Percentiles rank a stretch among this genome's conserved stretches.
phyloP scores from a whole-genome alignment of 2,797 vertebrate species.

The Morus bassanus region DNA sequence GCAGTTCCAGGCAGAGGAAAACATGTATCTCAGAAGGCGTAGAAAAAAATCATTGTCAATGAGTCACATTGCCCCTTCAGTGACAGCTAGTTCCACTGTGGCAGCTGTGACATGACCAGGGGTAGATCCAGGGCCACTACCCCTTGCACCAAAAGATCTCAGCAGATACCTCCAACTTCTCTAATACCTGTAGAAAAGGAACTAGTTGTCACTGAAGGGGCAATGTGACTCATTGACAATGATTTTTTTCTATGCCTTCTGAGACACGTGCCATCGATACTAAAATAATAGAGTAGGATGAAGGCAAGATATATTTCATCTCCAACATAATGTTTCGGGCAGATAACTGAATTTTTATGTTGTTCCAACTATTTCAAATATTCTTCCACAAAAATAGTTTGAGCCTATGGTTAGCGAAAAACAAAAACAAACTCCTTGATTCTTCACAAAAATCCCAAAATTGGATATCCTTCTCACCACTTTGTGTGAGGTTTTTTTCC shows the following conservation, averaged over 20 bases:
- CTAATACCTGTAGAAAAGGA: not conserved
- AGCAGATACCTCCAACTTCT: not conserved
- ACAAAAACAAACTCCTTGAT: not conserved
- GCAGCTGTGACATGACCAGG: fast-evolving
- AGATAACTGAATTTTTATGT: not conserved
- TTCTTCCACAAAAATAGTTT: not conserved
- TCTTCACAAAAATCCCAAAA: not conserved
- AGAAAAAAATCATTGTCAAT: no score
- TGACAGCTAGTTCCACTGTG: no score
- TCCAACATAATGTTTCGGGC: not conserved
- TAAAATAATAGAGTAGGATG: not conserved
- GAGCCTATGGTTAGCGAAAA: not conserved
- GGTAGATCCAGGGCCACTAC: not conserved
- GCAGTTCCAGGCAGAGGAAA: not conserved
- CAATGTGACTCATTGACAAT: not conserved
- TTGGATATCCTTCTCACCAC: not conserved
- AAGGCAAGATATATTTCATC: not conserved
- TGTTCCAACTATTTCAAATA: not conserved
- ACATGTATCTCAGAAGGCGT: no score
- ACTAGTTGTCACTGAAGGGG: not conserved
- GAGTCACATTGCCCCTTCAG: no score
- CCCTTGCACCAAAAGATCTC: not conserved
- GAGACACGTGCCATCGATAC: not conserved
- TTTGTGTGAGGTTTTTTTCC: not conserved
- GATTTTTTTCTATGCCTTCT: not conserved